A percentile compares a stretch with the other conserved stretches of the same genome.
These are phyloP conservation scores for Sicus ferrugineus DNA, from an alignment of 2,888 invertebrate species.

Conservation along the genomic window DNA sequence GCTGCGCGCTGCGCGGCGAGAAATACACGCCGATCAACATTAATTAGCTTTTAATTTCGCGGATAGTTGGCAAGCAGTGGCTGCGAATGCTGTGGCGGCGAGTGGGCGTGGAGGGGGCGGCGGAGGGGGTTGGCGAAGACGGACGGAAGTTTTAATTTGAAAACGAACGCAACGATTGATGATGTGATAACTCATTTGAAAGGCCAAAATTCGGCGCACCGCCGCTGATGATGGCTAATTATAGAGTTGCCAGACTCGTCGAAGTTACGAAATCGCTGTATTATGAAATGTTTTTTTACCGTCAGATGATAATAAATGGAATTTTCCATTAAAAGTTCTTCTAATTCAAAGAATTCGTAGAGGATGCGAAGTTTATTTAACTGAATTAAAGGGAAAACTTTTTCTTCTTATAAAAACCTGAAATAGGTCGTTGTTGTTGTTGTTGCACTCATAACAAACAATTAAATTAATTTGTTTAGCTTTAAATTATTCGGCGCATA, in stretches of 20 bases:
- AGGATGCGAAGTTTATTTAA: too few relatives aligned
- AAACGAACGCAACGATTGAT: conserved; percentile 2
- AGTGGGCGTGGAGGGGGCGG: background rate
- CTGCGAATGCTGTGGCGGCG: background rate
- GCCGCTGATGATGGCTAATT: background rate
- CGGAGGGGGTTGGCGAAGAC: background rate
- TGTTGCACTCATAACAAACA: too few relatives aligned
- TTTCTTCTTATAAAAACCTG: too few relatives aligned
- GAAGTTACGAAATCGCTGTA: background rate
- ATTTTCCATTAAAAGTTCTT: background rate
- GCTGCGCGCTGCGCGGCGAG: background rate
- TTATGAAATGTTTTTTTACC: too few relatives aligned
- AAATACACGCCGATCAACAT: conserved; percentile 19
- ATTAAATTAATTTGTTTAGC: too few relatives aligned
- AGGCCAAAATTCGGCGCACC: background rate
- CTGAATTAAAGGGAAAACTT: too few relatives aligned
- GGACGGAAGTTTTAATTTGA: background rate
- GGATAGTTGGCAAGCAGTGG: conserved; percentile 10
- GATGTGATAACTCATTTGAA: background rate
- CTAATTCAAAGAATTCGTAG: background rate
- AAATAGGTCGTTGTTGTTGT: too few relatives aligned
- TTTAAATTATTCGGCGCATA: too few relatives aligned
- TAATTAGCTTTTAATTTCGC: conserved; percentile 28
- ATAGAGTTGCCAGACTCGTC: background rate
- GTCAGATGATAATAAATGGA: too few relatives aligned